Conservation (phyloP, 2,113 vertebrate species). For the Alectura lathami region DNA sequence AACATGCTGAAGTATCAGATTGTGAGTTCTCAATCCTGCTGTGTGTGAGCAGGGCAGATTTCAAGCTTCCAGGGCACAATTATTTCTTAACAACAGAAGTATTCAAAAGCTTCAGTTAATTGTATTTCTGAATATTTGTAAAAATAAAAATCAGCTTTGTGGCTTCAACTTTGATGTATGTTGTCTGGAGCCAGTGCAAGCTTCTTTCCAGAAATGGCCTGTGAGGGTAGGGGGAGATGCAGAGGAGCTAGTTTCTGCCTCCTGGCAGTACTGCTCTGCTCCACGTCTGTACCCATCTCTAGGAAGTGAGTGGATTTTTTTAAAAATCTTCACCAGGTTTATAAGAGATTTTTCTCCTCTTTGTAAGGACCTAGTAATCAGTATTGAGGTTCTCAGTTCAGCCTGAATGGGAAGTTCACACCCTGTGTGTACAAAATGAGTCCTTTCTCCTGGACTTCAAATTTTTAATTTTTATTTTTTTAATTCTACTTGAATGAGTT, state of each 20-base stretch:
- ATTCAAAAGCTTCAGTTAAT: neutral
- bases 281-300: neutral
- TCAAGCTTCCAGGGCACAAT: neutral
- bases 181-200: neutral
- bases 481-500: neutral
- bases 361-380: neutral
- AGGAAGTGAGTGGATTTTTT: neutral
- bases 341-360: neutral
- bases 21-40: neutral
- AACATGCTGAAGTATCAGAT: neutral
- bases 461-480: too few species aligned
- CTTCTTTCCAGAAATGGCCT: neutral
- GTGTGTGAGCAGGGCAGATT: neutral
- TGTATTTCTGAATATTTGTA: neutral
- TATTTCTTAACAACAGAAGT: neutral
- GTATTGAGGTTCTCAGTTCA: neutral
- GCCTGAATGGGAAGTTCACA: neutral
- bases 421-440: neutral
- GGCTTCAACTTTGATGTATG: neutral
- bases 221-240: neutral
- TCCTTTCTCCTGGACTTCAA: neutral
- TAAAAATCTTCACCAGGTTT: neutral
- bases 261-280: neutral
- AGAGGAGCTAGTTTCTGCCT: neutral
- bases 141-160: neutral